phyloP scores from a whole-genome alignment of 2,113 vertebrate species.

The Mungos mungo region DNA sequence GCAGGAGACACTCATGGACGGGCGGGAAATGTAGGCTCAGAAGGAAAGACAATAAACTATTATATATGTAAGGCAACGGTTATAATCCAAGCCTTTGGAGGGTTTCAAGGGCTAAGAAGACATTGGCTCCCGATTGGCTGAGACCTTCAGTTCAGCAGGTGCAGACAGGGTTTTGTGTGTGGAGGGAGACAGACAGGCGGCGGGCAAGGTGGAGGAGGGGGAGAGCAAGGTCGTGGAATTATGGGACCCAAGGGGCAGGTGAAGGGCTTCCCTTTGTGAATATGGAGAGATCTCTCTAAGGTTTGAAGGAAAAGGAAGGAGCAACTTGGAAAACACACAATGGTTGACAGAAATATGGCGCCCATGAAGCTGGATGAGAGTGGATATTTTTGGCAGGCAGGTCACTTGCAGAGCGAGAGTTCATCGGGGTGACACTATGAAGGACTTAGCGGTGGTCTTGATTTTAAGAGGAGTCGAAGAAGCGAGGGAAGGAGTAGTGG shows the following conservation, averaged over 20 bases:
- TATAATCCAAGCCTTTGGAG: background rate
- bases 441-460: background rate
- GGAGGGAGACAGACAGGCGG: background rate
- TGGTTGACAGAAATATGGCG: accelerated
- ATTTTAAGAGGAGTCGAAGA: background rate
- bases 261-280: background rate
- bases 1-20: background rate
- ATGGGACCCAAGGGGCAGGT: accelerated
- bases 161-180: background rate
- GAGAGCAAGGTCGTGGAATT: background rate
- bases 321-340: background rate
- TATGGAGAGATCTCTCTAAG: background rate
- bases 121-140: background rate
- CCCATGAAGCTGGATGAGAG: background rate
- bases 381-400: background rate
- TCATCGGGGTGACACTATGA: accelerated
- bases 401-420: accelerated
- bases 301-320: background rate
- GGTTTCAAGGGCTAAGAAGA: background rate
- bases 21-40: background rate
- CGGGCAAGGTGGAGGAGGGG: accelerated
- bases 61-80: background rate
- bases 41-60: background rate
- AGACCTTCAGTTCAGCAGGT: background rate
- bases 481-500: background rate